Evolutionary conservation across 1,140 invertebrate genomes (phyloP), one percentile per base, ranked within the genome.

Genomic region (Rhysida immarginata): DNA sequence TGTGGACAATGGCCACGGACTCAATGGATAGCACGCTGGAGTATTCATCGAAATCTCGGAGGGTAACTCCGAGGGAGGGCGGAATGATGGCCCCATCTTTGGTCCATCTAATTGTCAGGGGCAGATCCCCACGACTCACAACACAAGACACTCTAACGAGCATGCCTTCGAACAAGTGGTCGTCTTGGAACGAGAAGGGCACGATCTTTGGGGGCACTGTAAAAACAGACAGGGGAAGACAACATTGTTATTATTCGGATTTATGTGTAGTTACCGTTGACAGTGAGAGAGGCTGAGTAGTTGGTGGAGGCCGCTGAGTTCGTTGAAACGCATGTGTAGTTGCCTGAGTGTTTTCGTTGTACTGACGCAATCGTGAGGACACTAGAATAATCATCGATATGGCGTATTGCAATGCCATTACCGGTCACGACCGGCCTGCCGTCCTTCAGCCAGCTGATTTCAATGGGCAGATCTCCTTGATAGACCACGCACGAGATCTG

Each of bases 381-480:
- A 56, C 86, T 86, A 52, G 87, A 89, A 71, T 89, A 93, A 68
- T 85, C 85, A 68, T 91, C 87, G 66, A 86, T 76, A 54, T 80
- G 69, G 59, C 83, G 74, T 57, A 80, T 77, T 14, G 78, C 68
- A 26, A 77, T 74, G 42, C 78, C 75, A 62, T 73, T 66, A 54
- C 71, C 66, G 41, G 57, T 54, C 66, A 64, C 66, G 43, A 70
- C 66, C 41, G 82, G 78, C 1, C 77, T 72, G 26, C 83, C 85
- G 68, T 92, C 84, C 62, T 80, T 75, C n/a, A 69, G 63, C 82
- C 82, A 85, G 44, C 68, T 75, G 71, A 96, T 90, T 55, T 81
- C 82, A 58, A 97, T 83, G 21, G 92, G 92, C 59, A 88, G 78
- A 75, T 97, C 92, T 16, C 93, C 93, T 73, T 92, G 88, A 66